These are phyloP conservation scores for Formica aserva DNA, from an alignment of 2,888 invertebrate genomes.

Conservation along the genomic window DNA sequence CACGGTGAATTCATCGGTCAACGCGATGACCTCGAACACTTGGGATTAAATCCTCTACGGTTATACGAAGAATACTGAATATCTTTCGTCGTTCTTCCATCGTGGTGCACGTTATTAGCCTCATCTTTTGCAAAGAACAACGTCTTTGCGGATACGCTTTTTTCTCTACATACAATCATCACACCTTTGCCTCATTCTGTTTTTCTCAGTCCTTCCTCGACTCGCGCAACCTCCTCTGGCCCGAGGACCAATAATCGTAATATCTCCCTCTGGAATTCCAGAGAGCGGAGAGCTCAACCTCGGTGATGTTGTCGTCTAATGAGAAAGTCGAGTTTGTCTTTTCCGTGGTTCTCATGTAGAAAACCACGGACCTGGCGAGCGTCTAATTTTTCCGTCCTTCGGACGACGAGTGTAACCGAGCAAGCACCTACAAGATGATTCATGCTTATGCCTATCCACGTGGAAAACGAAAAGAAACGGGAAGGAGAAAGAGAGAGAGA, in stretches of 20 bases:
- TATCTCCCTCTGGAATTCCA: constrained; percentile 77
- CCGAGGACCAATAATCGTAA: constrained; percentile 77
- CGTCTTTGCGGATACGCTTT: constrained; percentile 35
- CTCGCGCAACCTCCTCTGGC: constrained; percentile 12
- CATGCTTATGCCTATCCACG: constrained; percentile 67
- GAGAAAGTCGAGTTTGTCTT: constrained; percentile 67
- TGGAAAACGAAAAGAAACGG: constrained; percentile 68
- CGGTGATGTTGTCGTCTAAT: constrained; percentile 64
- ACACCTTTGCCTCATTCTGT: constrained; percentile 37
- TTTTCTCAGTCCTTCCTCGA: constrained; percentile 48
- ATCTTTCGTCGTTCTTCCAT: constrained; percentile 35
- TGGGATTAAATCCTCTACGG: background rate
- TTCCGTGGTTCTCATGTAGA: constrained; percentile 53
- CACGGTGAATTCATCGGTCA: constrained; percentile 8
- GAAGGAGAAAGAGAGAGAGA: constrained; percentile 15
- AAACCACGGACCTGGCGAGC: constrained; percentile 43
- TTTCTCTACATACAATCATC: constrained; percentile 29
- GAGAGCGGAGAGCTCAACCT: constrained; percentile 53
- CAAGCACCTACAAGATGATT: constrained; percentile 74
- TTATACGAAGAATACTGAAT: constrained; percentile 15
- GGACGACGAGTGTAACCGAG: constrained; percentile 66
- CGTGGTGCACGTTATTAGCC: background rate
- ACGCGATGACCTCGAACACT: background rate
- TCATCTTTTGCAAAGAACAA: constrained; percentile 22
- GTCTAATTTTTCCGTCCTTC: constrained; percentile 65